Evolutionary conservation across 2,888 invertebrate genomes (phyloP).

Genomic region (Erpobdella octoculata): DNA sequence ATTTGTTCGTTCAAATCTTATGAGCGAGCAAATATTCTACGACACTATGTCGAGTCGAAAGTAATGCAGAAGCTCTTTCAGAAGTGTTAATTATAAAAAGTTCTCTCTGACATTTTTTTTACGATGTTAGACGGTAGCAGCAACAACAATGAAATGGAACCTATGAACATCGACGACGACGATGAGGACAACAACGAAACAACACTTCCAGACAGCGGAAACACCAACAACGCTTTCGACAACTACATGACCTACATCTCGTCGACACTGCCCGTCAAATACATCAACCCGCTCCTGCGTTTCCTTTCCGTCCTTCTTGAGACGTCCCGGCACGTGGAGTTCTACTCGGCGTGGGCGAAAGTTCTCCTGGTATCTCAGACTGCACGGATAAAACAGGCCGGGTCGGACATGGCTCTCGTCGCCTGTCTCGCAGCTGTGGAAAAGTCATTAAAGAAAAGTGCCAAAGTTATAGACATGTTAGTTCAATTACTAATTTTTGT

Average conservation of each 20-base stretch:
- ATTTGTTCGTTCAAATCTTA: too few relatives aligned
- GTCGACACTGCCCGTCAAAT: constrained; percentile 64
- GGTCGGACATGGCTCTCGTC: constrained; percentile 62
- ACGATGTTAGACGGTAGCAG: too few relatives aligned
- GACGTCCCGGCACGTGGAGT: constrained; percentile 74
- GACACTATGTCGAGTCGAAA: too few relatives aligned
- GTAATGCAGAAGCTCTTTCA: too few relatives aligned
- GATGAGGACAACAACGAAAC: background rate
- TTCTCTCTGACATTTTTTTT: too few relatives aligned
- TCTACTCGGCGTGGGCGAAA: constrained; percentile 72
- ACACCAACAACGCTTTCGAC: background rate
- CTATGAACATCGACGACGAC: constrained; percentile 10
- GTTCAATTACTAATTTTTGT: constrained; percentile 14
- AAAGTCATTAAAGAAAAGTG: constrained; percentile 54
- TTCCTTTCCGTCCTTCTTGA: constrained; percentile 67
- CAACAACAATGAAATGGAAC: background rate
- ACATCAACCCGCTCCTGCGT: constrained; percentile 66
- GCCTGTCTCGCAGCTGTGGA: constrained; percentile 70
- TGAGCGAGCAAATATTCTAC: too few relatives aligned
- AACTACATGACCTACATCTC: constrained; percentile 54
- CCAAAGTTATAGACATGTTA: constrained; percentile 35
- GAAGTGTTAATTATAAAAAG: too few relatives aligned
- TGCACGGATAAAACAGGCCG: constrained; percentile 51
- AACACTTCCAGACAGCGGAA: background rate
- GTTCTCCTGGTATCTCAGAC: constrained; percentile 64